Percentiles rank a stretch among this genome's conserved stretches.
phyloP scores from a whole-genome alignment of 1,140 invertebrate species.

The Psix sp. region DNA sequence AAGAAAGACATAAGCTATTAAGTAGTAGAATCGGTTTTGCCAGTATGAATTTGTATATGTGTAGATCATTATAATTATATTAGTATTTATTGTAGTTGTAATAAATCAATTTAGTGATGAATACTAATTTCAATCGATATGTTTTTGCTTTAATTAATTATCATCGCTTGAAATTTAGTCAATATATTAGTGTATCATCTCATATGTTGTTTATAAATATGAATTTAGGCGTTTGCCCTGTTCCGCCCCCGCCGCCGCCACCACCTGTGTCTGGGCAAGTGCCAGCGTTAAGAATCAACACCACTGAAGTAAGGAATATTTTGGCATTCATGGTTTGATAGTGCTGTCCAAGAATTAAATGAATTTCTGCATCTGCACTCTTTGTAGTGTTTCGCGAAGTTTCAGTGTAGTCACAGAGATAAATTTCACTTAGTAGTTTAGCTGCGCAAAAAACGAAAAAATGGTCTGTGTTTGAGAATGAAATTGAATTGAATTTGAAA shows the following conservation, averaged over 20 bases:
- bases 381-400: conserved; percentile 40
- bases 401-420: conserved; percentile 7
- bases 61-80: too few relatives aligned
- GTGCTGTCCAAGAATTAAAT: conserved; percentile 45
- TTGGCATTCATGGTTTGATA: conserved; percentile 50
- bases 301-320: conserved; percentile 72
- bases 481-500: not conserved
- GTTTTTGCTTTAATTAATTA: too few relatives aligned
- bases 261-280: conserved; percentile 76
- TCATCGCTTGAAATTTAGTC: not conserved
- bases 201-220: conserved; percentile 50
- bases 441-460: not conserved
- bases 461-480: conserved; percentile 23
- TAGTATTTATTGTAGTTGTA: too few relatives aligned
- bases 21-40: too few relatives aligned
- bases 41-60: too few relatives aligned
- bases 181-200: not conserved
- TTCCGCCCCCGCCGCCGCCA: conserved; percentile 76
- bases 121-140: too few relatives aligned
- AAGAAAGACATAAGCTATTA: too few relatives aligned
- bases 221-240: conserved; percentile 70
- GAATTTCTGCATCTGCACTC: conserved; percentile 34
- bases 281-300: conserved; percentile 77
- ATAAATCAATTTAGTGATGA: too few relatives aligned
- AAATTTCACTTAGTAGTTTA: conserved; percentile 1